phyloP scores from a whole-genome alignment of 2,888 invertebrate species.

The Geotrupes spiniger region DNA sequence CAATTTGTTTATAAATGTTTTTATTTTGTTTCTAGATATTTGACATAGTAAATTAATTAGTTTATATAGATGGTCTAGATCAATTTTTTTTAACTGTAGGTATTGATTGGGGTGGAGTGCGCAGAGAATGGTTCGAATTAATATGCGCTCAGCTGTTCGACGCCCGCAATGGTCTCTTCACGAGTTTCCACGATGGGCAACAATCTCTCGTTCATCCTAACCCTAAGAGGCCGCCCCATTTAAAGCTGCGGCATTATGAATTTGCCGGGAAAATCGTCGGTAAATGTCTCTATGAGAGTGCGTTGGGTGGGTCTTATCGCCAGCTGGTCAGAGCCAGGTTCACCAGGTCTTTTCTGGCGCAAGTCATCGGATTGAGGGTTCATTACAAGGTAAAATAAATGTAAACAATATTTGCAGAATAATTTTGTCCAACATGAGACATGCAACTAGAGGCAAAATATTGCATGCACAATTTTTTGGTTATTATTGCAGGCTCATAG shows the following conservation, averaged over 20 bases:
- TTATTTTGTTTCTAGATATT: too few species aligned
- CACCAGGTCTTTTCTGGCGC: slow-evolving; percentile 89
- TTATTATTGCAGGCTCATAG: too few species aligned
- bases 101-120: slow-evolving; percentile 90
- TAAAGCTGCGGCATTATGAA: slow-evolving; percentile 87
- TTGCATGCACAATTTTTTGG: too few species aligned
- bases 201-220: slow-evolving; percentile 91
- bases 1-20: too few species aligned
- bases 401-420: slow-evolving; percentile 2
- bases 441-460: too few species aligned
- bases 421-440: too few species aligned
- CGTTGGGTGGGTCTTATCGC: slow-evolving; percentile 83
- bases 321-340: slow-evolving; percentile 89
- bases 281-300: slow-evolving; percentile 92
- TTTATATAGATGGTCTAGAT: too few species aligned
- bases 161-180: slow-evolving; percentile 77
- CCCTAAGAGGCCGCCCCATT: slow-evolving; percentile 68
- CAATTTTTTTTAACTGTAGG: slow-evolving; percentile 63
- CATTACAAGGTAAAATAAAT: slow-evolving; percentile 75
- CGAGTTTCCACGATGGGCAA: slow-evolving; percentile 80
- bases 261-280: slow-evolving; percentile 92
- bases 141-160: slow-evolving; percentile 87
- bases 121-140: slow-evolving; percentile 93
- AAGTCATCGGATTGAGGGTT: slow-evolving; percentile 88
- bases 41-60: too few species aligned